Evolutionary conservation across 2,797 vertebrate species (phyloP), one percentile per base, ranked within the genome.

Genomic region (Dendrocincla tyrannina): DNA sequence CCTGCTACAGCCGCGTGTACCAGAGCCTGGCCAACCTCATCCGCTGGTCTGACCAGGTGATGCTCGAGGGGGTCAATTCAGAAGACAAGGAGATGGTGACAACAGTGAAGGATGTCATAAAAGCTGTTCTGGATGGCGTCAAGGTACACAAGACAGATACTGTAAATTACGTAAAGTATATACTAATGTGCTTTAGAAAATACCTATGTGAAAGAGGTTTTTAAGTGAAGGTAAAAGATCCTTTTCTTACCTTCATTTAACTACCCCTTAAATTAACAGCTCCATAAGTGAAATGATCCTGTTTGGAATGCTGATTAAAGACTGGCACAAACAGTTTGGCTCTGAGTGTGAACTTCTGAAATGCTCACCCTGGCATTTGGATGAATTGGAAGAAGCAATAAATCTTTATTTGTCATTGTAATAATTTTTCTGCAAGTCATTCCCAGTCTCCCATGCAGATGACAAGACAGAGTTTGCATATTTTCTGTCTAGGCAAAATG

Each of bases 11-110:
- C 97, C 98, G 99, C 0, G 99, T 99, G 37, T 99, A 99, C 97
- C 99, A 99, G 98, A 99, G 99, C 92, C 98, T 99, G 79, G 99
- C 99, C 92, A 99, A 99, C 95, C 98, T 99, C 17, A 99, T 99
- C 72, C 99, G 99, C 70, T 99, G 99, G 99, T 99, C 99, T 7
- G 99, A 99, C 91, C 99, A 99, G 96, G 99, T 99, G 94, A 99
- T 99, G 99, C 98, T 99, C 62, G 99, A 99, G 77, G 99, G 99
- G 30, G 98, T 99, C 70, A 99, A 99, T 95, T 98, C 99, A 15
- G 99, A 99, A 73, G 99, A 99, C 98, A 99, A 99, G 90, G 99
- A 99, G 89, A 98, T 99, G 77, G 99, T 99, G 95, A 98, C 98
- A 2, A 98, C 98, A 1, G 99, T 99, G 67, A 99, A 98, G 56